Evolutionary conservation across 37 sponge, comb jelly and placozoan genomes (phyloP).

Genomic region (Dysidea cf. avara): DNA sequence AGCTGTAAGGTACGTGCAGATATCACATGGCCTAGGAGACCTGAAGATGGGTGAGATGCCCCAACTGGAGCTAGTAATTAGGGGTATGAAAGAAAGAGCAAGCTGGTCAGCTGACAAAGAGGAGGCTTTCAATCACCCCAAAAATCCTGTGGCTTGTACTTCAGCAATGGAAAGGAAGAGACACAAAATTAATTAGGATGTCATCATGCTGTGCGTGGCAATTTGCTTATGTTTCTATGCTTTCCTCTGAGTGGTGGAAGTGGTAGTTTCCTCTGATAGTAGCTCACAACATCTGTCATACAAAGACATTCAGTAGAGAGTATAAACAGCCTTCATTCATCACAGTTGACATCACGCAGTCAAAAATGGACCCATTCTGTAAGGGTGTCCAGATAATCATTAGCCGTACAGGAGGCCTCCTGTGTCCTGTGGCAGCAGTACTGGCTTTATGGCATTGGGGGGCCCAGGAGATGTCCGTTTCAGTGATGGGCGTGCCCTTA

Average conservation of each 20-base stretch:
- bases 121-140: conserved; percentile 56
- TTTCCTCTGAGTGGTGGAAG: conserved; percentile 44
- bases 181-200: neutral
- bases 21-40: conserved; percentile 9
- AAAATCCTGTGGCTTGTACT: conserved; percentile 21
- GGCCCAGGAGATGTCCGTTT: no score
- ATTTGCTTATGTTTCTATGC: conserved; percentile 42
- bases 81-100: conserved; percentile 14
- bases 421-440: conserved; percentile 20
- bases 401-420: neutral
- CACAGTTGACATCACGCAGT: neutral
- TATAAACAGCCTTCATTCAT: neutral
- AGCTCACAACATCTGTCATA: conserved; percentile 2
- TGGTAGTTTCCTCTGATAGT: neutral
- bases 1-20: conserved; percentile 29
- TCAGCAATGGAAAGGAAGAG: neutral
- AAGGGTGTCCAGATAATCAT: neutral
- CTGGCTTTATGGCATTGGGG: no score
- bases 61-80: neutral
- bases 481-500: no score
- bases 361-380: conserved; percentile 26
- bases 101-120: conserved; percentile 4
- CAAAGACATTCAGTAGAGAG: conserved; percentile 12
- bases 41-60: conserved; percentile 12
- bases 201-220: conserved; percentile 44